Evolutionary conservation across 2,113 vertebrate species (phyloP).

Genomic region (Tringa solitaria): DNA sequence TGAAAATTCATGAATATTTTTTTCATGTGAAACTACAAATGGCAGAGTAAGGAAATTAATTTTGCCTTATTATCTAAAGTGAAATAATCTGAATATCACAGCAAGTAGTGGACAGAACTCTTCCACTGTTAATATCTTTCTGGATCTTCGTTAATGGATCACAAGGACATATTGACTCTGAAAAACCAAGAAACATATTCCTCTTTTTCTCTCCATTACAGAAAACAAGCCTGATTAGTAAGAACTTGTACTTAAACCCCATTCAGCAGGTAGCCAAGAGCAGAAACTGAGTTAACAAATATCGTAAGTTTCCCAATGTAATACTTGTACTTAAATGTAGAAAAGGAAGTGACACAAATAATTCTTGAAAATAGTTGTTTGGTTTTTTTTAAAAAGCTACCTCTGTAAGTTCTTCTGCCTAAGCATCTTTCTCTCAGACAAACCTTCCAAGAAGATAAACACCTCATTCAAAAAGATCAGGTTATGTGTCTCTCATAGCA

Average conservation of each 20-base stretch:
- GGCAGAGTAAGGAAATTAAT: not conserved
- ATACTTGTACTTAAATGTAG: not conserved
- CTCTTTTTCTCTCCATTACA: not conserved
- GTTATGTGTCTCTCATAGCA: not conserved
- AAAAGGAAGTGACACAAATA: not conserved
- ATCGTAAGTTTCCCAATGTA: not conserved
- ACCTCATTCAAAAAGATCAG: not conserved
- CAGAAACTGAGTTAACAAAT: not conserved
- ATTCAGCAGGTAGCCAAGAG: not conserved
- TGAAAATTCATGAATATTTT: not conserved
- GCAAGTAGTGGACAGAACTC: not conserved
- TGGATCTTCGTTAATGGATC: not conserved
- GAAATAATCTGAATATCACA: not conserved
- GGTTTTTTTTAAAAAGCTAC: not conserved
- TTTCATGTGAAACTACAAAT: not conserved
- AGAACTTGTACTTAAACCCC: not conserved
- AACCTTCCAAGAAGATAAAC: not conserved
- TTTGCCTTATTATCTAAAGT: not conserved
- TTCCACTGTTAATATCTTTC: not conserved
- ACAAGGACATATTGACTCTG: not conserved
- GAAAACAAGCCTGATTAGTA: not conserved
- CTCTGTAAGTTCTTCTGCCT: not conserved
- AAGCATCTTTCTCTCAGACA: not conserved
- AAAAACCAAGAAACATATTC: not conserved
- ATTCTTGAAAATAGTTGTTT: not conserved